Evolutionary conservation across 2,113 vertebrate species (phyloP).

Genomic region (Lagopus leucura): DNA sequence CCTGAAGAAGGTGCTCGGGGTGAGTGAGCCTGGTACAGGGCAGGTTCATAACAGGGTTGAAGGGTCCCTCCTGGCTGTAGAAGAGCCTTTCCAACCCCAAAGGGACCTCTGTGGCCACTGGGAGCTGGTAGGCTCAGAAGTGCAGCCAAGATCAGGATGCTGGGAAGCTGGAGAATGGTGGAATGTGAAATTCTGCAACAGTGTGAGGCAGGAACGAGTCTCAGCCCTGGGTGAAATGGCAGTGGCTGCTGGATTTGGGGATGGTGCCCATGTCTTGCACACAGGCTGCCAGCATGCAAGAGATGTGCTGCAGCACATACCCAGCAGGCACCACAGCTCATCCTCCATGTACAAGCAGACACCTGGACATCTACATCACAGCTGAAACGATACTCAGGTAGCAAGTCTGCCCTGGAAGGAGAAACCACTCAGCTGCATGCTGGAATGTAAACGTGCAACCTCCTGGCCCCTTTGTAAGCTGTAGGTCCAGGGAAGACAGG

Average conservation of each 20-base stretch:
- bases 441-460: not conserved
- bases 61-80: not conserved
- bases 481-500: fast-evolving
- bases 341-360: fast-evolving
- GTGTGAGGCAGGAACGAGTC: no score
- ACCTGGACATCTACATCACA: fast-evolving
- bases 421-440: fast-evolving
- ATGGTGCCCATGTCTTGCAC: no score
- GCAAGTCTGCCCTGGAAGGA: not conserved
- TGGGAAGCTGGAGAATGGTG: not conserved
- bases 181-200: no score
- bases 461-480: not conserved
- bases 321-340: fast-evolving
- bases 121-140: not conserved
- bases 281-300: not conserved
- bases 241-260: no score
- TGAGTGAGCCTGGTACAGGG: not conserved
- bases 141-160: not conserved
- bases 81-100: not conserved
- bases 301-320: not conserved
- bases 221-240: no score
- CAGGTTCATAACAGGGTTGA: not conserved
- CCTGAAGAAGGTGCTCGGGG: not conserved
- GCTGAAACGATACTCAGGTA: not conserved
- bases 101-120: not conserved